Base-by-base conservation (phyloP, 2,888 invertebrate species). In the Osmoderma eremita region DNA sequence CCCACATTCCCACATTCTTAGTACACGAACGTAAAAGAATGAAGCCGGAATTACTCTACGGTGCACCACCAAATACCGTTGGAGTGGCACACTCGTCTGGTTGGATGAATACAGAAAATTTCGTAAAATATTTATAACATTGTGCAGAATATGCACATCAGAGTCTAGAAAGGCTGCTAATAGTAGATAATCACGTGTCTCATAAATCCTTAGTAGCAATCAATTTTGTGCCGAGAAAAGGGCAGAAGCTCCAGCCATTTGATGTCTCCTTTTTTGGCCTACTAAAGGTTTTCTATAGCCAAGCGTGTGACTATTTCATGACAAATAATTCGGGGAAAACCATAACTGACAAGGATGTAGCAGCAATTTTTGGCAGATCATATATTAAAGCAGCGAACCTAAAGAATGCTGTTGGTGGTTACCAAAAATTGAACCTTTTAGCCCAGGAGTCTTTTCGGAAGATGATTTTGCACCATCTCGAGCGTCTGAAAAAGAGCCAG, bases 401-500 rank as follows among this genome's bases (percentile, higher is more conserved):
- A 13, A 45, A 15, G 15, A 17, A 45, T 45, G 45, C 17, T 15
- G n/a, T 15, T 15, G 15, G 15, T 13, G 17, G 13, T 45, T 45
- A 13, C 17, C 13, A 17, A 2, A 45, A 45, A 45, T 45, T 15
- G 45, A 45, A 45, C 45, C 45, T 45, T 45, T 45, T 15, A 45
- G 13, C 15, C 15, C 15, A 45, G 45, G 45, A 45, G 15, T 45
- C 15, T 45, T 12, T 12, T 13, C 45, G 45, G 45, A 45, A 45
- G 15, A 45, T 13, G 45, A 45, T 45, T 45, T 45, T 15, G 45
- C 45, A 45, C 45, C 45, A 45, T 45, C 45, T 45, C 15, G 15
- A 45, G 45, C 13, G 15, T 15, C 45, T 45, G 13, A 3, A 5
- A 3, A 24, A 5, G 24, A 24, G 24, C 24, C 24, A 24, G 24